Conservation (phyloP, 1,140 invertebrate species). For the Mylabris phalerata region DNA sequence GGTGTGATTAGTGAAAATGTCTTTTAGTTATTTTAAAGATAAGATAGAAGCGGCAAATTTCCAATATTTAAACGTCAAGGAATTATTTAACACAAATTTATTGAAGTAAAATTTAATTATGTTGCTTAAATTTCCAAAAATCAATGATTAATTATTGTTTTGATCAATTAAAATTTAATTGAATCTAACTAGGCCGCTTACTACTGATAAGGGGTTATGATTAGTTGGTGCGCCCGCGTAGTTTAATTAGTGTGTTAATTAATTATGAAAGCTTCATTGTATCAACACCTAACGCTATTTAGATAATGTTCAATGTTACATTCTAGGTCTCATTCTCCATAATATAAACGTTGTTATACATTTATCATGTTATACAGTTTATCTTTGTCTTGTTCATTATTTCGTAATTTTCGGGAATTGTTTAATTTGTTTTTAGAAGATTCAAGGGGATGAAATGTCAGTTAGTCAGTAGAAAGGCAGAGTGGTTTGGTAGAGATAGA, state of each 20-base stretch:
- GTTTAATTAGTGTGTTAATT: slow-evolving; percentile 41
- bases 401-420: slow-evolving; percentile 26
- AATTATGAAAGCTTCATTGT: slow-evolving; percentile 40
- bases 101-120: neutral
- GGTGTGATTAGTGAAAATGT: slow-evolving; percentile 31
- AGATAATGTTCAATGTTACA: slow-evolving; percentile 30
- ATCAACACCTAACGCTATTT: slow-evolving; percentile 38
- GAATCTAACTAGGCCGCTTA: slow-evolving; percentile 13
- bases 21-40: slow-evolving; percentile 10
- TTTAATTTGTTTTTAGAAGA: slow-evolving; percentile 29
- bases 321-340: neutral
- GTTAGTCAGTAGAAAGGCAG: no score
- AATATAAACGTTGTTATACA: neutral
- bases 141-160: no score
- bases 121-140: no score
- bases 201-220: slow-evolving; percentile 33
- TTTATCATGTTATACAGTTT: no score
- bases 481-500: no score
- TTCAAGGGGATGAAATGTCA: no score
- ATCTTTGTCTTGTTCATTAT: slow-evolving; percentile 14
- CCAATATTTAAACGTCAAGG: no score
- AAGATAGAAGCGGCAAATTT: slow-evolving; percentile 10
- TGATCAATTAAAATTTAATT: no score
- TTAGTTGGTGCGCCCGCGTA: slow-evolving; percentile 37
- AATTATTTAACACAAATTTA: no score